phyloP scores from a whole-genome alignment of 1,140 invertebrate genomes.

The Schmidtea mediterranea region DNA sequence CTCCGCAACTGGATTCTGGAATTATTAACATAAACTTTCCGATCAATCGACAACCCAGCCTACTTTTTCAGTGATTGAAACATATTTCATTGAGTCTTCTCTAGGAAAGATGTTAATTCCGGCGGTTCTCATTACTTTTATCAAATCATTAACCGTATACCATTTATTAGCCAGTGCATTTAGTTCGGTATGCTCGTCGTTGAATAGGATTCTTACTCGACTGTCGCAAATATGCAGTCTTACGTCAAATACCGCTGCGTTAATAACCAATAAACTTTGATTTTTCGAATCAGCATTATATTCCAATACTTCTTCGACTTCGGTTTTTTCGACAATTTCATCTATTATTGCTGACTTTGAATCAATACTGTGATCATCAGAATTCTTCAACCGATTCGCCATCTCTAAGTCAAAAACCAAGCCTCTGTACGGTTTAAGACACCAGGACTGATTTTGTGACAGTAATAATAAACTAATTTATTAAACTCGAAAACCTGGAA shows the following conservation, averaged over 20 bases:
- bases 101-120: slow-evolving; percentile 70
- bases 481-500: slow-evolving; percentile 21
- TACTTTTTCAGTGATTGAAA: slow-evolving; percentile 33
- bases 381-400: too few species aligned
- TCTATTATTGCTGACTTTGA: slow-evolving; percentile 20
- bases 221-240: slow-evolving; percentile 13
- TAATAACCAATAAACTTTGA: neutral
- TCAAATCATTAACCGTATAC: slow-evolving; percentile 16
- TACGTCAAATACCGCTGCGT: neutral
- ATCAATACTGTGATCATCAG: neutral
- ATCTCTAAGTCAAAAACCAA: too few species aligned
- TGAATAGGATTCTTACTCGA: slow-evolving; percentile 16
- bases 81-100: slow-evolving; percentile 49
- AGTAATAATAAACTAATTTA: slow-evolving; percentile 10
- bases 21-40: neutral
- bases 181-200: slow-evolving; percentile 18
- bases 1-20: slow-evolving; percentile 35
- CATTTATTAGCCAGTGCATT: slow-evolving; percentile 17
- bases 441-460: too few species aligned
- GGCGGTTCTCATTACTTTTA: slow-evolving; percentile 33
- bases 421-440: too few species aligned
- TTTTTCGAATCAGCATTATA: neutral
- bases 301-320: slow-evolving; percentile 15
- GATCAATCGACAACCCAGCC: slow-evolving; percentile 1
- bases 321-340: slow-evolving; percentile 21